Conservation (phyloP, 2,113 vertebrate species). For the Brachyistius frenatus region DNA sequence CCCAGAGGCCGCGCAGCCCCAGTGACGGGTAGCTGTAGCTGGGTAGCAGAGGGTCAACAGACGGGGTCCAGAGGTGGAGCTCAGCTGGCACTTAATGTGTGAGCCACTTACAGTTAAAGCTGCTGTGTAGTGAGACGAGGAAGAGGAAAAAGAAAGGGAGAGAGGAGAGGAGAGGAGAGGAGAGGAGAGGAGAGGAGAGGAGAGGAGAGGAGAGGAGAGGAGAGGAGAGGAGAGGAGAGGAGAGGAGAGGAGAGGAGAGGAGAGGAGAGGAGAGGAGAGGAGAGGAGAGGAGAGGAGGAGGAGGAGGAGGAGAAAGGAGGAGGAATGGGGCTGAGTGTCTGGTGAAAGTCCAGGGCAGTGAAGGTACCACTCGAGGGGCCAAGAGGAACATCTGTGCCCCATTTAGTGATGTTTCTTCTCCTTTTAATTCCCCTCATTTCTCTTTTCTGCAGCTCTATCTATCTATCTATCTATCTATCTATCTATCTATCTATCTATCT, state of each 20-base stretch:
- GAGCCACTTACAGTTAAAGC: slow-evolving; percentile 64
- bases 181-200: background rate
- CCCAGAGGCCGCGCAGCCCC: slow-evolving; percentile 41
- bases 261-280: background rate
- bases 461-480: slow-evolving; percentile 18
- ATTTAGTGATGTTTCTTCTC: slow-evolving; percentile 66
- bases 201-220: background rate
- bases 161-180: background rate
- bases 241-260: background rate
- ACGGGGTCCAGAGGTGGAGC: slow-evolving; percentile 62
- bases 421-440: slow-evolving; percentile 46
- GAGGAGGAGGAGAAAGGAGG: slow-evolving; percentile 27
- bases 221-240: background rate
- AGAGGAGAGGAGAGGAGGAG: background rate
- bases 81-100: slow-evolving; percentile 69
- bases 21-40: slow-evolving; percentile 58
- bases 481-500: slow-evolving; percentile 10
- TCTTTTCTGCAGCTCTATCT: background rate
- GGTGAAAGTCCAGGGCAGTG: slow-evolving; percentile 72
- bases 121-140: slow-evolving; percentile 22
- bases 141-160: slow-evolving; percentile 13
- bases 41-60: slow-evolving; percentile 69
- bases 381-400: slow-evolving; percentile 80
- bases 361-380: slow-evolving; percentile 73
- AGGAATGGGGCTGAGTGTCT: slow-evolving; percentile 70